Conservation (phyloP, 2,888 invertebrate genomes). For the Ganaspis brasiliensis region DNA sequence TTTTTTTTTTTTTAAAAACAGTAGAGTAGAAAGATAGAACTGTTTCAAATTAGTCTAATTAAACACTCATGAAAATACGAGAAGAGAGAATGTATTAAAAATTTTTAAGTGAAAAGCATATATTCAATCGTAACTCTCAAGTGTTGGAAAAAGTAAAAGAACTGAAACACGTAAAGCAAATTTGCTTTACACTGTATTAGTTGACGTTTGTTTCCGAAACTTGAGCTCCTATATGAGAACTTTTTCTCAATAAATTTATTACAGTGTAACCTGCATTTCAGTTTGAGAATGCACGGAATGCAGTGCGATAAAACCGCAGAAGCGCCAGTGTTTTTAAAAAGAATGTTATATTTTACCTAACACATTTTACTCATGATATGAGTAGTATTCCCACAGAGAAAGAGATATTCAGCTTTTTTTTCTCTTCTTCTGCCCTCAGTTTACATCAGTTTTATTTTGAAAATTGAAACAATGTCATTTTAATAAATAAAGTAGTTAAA, state of each 20-base stretch:
- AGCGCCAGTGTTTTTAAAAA: neutral
- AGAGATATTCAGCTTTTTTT: too few relatives aligned
- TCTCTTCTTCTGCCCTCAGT: too few relatives aligned
- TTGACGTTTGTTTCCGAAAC: constrained; percentile 18
- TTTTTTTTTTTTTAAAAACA: neutral
- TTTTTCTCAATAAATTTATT: constrained; percentile 32
- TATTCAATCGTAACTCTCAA: neutral
- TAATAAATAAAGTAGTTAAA: too few relatives aligned
- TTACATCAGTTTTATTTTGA: too few relatives aligned
- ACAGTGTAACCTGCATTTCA: neutral
- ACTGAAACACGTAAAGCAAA: constrained; percentile 28
- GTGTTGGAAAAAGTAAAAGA: constrained; percentile 15
- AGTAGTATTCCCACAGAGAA: too few relatives aligned
- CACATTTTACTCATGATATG: too few relatives aligned
- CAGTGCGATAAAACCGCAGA: neutral
- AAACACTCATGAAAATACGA: neutral
- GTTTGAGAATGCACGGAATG: constrained; percentile 4
- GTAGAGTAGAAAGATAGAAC: neutral
- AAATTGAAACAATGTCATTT: too few relatives aligned
- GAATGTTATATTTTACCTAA: neutral
- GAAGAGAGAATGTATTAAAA: neutral
- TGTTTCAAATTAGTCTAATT: constrained; percentile 13
- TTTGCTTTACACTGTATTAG: constrained; percentile 24
- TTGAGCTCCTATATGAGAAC: constrained; percentile 18
- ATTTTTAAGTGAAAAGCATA: neutral